phyloP scores from a whole-genome alignment of 2,888 invertebrate genomes.

The Hyalella azteca region DNA sequence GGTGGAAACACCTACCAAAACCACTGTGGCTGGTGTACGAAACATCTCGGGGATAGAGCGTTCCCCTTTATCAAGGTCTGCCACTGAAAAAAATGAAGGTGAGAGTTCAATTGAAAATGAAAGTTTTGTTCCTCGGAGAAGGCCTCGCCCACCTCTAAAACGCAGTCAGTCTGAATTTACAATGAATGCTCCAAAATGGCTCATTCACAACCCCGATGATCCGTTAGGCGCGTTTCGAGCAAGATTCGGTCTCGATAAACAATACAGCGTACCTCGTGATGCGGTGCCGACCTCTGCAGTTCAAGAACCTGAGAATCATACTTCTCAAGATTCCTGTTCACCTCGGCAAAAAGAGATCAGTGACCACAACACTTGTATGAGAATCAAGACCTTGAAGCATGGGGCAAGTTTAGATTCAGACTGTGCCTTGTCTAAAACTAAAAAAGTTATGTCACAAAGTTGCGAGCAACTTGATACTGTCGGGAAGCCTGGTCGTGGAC shows the following conservation, averaged over 20 bases:
- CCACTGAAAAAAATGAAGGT: neutral
- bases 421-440: neutral
- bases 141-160: constrained; percentile 9
- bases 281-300: neutral
- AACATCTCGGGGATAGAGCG: neutral
- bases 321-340: neutral
- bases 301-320: neutral
- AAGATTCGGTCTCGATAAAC: neutral
- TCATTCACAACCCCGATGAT: constrained; percentile 8
- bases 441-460: neutral
- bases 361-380: neutral
- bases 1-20: neutral
- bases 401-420: neutral
- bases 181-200: constrained; percentile 19
- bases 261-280: neutral
- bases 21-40: neutral
- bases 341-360: neutral
- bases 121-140: neutral
- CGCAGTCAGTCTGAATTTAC: constrained; percentile 22
- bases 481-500: neutral
- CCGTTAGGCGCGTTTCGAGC: constrained; percentile 2
- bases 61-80: neutral
- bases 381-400: neutral
- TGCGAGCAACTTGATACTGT: neutral
- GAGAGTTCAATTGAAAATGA: neutral